Conservation (phyloP, 2,888 invertebrate genomes). For the Oxytorus armatus region DNA sequence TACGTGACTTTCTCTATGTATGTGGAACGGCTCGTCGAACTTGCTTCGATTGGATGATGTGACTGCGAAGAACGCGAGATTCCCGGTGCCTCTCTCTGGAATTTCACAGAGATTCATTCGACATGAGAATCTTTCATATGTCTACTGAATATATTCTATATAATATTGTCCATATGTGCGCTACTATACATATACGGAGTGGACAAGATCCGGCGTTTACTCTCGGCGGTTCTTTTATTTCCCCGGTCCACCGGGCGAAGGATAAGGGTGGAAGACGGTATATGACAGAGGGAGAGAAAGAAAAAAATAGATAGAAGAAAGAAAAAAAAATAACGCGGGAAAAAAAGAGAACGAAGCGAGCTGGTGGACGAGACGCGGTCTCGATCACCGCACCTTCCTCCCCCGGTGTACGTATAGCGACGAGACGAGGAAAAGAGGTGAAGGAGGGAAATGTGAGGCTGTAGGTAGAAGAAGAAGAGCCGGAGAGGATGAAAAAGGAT, state of each 20-base stretch:
- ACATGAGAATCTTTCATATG: constrained; percentile 41
- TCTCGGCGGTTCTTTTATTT: constrained; percentile 59
- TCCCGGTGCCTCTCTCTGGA: too few relatives aligned
- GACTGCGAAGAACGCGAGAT: constrained; percentile 22
- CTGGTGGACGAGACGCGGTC: constrained; percentile 61
- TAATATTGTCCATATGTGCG: constrained; percentile 1
- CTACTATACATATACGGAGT: constrained; percentile 3
- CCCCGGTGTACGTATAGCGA: constrained; percentile 23
- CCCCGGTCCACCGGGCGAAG: constrained; percentile 54
- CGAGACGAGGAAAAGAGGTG: constrained; percentile 27
- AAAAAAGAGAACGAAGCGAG: constrained; percentile 30
- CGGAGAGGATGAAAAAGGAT: constrained; percentile 29
- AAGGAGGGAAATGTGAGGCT: neutral
- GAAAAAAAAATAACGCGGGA: neutral
- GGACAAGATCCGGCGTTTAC: constrained; percentile 30
- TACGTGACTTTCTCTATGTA: neutral
- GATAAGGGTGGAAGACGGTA: constrained; percentile 12
- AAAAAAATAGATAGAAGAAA: neutral
- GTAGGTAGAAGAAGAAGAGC: constrained; percentile 34
- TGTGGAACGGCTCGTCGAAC: constrained; percentile 15
- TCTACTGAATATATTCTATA: constrained; percentile 27
- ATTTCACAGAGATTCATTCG: constrained; percentile 51
- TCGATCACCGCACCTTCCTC: constrained; percentile 59
- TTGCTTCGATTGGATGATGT: constrained; percentile 32
- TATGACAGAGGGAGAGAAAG: neutral